Percentiles rank a stretch among this genome's conserved stretches.
Conservation (phyloP, 2,113 vertebrate genomes). For the Crotophaga sulcirostris region DNA sequence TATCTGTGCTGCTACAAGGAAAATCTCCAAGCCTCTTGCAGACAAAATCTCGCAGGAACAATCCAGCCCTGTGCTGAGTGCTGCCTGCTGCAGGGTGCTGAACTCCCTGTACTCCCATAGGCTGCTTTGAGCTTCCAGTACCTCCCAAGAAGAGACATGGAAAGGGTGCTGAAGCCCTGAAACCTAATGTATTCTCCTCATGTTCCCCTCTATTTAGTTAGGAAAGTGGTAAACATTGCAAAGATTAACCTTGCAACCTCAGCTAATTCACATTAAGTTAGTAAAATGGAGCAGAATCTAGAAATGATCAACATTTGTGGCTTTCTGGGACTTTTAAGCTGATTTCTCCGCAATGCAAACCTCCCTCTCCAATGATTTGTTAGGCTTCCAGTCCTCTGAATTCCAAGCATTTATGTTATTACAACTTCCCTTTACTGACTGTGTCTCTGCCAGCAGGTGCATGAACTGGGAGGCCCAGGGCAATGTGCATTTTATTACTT, state of each 20-base stretch:
- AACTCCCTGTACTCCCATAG: neutral
- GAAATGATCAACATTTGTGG: conserved; percentile 38
- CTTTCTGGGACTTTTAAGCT: conserved; percentile 34
- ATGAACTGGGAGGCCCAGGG: neutral
- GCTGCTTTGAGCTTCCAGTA: neutral
- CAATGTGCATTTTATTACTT: conserved; percentile 39
- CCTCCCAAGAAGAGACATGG: neutral
- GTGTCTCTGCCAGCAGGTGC: conserved; percentile 51
- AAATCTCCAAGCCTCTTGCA: neutral
- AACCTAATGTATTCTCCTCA: neutral
- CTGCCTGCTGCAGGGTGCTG: neutral
- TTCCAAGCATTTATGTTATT: conserved; percentile 53
- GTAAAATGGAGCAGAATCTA: conserved; percentile 40
- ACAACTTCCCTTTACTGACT: conserved; percentile 26
- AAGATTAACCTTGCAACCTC: conserved; percentile 61
- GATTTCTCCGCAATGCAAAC: conserved; percentile 3
- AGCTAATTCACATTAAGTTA: conserved; percentile 28
- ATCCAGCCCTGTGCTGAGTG: neutral
- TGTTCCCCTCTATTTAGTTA: neutral
- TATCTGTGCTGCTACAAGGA: neutral
- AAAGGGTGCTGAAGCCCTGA: neutral
- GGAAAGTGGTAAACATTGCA: conserved; percentile 46
- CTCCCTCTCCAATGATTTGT: neutral
- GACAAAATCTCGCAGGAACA: neutral
- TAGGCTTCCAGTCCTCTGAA: neutral